Evolutionary conservation across 2,113 vertebrate genomes (phyloP), one percentile per base, ranked within the genome.

Genomic region (Salvelinus alpinus): DNA sequence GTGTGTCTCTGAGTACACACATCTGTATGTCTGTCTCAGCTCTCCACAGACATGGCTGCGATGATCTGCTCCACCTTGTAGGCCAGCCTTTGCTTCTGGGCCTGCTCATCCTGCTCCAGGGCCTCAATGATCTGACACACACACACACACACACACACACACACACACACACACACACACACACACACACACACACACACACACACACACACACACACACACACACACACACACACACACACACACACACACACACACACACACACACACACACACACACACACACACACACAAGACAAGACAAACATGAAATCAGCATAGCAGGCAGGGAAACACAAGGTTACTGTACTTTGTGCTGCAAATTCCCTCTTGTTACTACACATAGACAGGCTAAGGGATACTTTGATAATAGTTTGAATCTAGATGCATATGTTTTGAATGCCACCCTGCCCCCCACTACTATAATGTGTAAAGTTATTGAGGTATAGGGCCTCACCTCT

Each of bases 41-140:
- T 97, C 91, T 98, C 97, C 0, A 92, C 80, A 78, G 95, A 95
- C 96, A 98, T 97, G 88, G 94, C 95, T 59, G 86, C 89, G 24
- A 96, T 95, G 66, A 97, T 94, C 85, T 98, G 96, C 75, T 97
- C 96, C 88, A 97, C 90, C 92, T 98, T 98, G 90, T 96, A 96
- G 0, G 95, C 95, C 91, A 98, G 86, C 66, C 96, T 95, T 88
- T 98, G 96, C 82, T 95, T 94, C 77, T 94, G 94, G 13, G 96
- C 97, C 89, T 98, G 97, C 64, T 97, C 96, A 1, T 98, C 97
- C 80, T 96, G 95, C 85, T 97, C 95, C 86, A 98, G 82, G 5
- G 96, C 96, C 66, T 96, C 93, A 0, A 94, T 95, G 84, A 98
- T 95, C 97, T 98, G 79, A 65, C n/a, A 11, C 12, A 65, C 72